Evolutionary conservation across 2,888 invertebrate species (phyloP), one percentile per base, ranked within the genome.

Genomic region (Synergus japonicus): DNA sequence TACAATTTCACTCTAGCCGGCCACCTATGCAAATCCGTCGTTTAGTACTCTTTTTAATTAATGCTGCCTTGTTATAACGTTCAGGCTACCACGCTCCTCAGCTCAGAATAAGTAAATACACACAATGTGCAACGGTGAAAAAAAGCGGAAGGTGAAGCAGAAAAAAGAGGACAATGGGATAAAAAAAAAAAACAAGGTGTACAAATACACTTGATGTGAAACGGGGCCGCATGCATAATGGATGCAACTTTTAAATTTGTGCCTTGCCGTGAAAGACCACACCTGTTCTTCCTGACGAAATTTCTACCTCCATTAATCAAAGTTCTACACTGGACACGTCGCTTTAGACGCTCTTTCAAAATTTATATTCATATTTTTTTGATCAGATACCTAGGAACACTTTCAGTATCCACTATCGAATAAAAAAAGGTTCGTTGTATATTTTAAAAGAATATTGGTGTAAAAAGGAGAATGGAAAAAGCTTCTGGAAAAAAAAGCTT

Each of bases 161-260:
- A 84, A 81, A 46, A 67, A 77, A 66, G 76, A 63, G 76, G 77
- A 78, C 66, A 79, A 73, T 67, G 44, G 10, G 65, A 43, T 12
- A 58, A 46, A 67, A 81, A 82, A 82, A 82, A 80, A 79, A 81
- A 81, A 80, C 81, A 79, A 78, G 76, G 81, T 83, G 82, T 79
- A 86, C 82, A 86, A 86, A 87, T 86, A 85, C 81, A 82, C 78
- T 78, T 76, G 79, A 83, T 81, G 82, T 79, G 80, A 82, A 88
- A 88, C 76, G 85, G 82, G 85, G 87, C 84, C 83, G 85, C 84
- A 89, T 90, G 88, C 87, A 89, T 90, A 90, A 90, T 89, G 82
- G 81, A 87, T 85, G 49, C 69, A 80, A 82, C 80, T 83, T 84
- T 83, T 82, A 84, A 82, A 82, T 78, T 79, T 69, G 78, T 79